Conservation (phyloP, 1,140 invertebrate species). For the Lepidurus arcticus region DNA sequence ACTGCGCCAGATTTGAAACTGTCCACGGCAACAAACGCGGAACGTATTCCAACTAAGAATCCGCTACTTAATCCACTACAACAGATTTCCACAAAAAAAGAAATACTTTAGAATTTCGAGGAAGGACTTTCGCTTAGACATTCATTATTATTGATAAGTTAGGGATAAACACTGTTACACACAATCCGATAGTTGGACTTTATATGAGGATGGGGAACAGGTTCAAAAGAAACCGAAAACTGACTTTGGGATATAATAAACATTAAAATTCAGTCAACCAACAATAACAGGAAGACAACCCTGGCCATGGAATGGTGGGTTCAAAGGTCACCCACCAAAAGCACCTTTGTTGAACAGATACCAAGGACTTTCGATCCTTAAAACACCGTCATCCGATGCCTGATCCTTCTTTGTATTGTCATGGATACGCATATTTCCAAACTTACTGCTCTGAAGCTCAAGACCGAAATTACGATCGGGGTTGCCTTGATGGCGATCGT, state of each 20-base stretch:
- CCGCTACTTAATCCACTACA: too few species aligned
- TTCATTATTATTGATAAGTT: too few species aligned
- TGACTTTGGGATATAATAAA: not conserved
- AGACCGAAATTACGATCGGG: not conserved
- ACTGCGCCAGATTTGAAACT: too few species aligned
- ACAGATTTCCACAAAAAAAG: too few species aligned
- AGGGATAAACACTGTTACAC: too few species aligned
- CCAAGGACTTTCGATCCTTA: not conserved
- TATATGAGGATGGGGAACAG: too few species aligned
- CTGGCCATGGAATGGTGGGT: constrained; percentile 2
- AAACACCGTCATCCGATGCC: not conserved
- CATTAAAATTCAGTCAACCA: not conserved
- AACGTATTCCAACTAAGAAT: too few species aligned
- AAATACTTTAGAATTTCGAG: too few species aligned
- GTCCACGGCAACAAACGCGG: too few species aligned
- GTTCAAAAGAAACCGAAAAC: too few species aligned
- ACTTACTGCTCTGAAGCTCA: not conserved
- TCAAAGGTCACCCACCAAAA: constrained; percentile 16
- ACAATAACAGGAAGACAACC: not conserved
- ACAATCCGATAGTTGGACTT: too few species aligned
- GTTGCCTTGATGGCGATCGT: constrained; percentile 5
- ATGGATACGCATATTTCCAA: not conserved
- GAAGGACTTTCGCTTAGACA: too few species aligned
- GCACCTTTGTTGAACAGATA: not conserved
- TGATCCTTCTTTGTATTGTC: not conserved